Conservation (phyloP, 2,888 invertebrate species). For the Anodontia alba region DNA sequence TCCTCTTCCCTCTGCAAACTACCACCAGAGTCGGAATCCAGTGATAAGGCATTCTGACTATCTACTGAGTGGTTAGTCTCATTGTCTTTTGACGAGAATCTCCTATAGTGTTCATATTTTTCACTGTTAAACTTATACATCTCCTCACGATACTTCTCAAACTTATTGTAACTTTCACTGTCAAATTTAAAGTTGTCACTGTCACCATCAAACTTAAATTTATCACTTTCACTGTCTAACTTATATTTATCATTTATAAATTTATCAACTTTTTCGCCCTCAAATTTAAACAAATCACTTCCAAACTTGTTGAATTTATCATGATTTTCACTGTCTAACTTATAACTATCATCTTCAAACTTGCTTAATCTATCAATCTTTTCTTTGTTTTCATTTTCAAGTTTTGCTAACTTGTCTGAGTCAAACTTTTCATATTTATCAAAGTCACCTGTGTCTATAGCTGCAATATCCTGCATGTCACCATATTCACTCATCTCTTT, state of each 20-base stretch:
- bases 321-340: slow-evolving; percentile 29
- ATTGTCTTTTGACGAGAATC: slow-evolving; percentile 33
- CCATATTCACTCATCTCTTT: slow-evolving; percentile 62
- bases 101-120: neutral
- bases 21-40: slow-evolving; percentile 37
- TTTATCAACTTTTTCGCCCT: neutral
- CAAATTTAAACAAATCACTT: slow-evolving; percentile 26
- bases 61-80: slow-evolving; percentile 37
- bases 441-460: slow-evolving; percentile 59
- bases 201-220: neutral
- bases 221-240: neutral
- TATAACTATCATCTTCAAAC: slow-evolving; percentile 9
- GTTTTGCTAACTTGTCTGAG: slow-evolving; percentile 6
- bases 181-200: neutral
- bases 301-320: slow-evolving; percentile 28
- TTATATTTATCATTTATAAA: neutral
- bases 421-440: slow-evolving; percentile 56
- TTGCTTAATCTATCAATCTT: slow-evolving; percentile 31
- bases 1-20: slow-evolving; percentile 40
- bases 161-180: slow-evolving; percentile 4
- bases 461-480: slow-evolving; percentile 57
- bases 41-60: slow-evolving; percentile 29
- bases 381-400: slow-evolving; percentile 15
- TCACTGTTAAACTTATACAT: slow-evolving; percentile 27
- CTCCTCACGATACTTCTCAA: slow-evolving; percentile 37